Conservation (phyloP, 1,140 invertebrate genomes). For the Drosophila arawakana region DNA sequence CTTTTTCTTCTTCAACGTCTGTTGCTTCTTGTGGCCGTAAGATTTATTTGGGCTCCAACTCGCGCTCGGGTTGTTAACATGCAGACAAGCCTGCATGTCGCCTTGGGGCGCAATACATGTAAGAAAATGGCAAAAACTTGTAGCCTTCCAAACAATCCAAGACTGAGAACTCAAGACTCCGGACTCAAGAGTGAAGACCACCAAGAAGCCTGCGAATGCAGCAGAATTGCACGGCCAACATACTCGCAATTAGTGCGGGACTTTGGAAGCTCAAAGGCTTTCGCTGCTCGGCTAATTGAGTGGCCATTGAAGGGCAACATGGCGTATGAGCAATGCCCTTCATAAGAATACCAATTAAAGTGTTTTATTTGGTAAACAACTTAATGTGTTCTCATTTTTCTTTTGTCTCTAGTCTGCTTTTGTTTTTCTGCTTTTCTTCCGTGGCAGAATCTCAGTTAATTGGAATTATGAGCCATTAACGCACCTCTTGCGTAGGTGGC, state of each 20-base stretch:
- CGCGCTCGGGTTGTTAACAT: conserved; percentile 24
- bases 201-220: background rate
- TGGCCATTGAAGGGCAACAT: conserved; percentile 22
- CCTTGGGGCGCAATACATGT: conserved; percentile 61
- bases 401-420: conserved; percentile 1
- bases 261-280: conserved; percentile 38
- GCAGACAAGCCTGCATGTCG: conserved; percentile 26
- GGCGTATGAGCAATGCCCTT: conserved; percentile 43
- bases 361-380: conserved; percentile 52
- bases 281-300: conserved; percentile 60
- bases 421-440: background rate
- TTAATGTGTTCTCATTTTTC: conserved; percentile 23
- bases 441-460: conserved; percentile 31
- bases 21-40: conserved; percentile 17
- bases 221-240: conserved; percentile 54
- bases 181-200: background rate
- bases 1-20: conserved; percentile 19
- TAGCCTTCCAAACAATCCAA: conserved; percentile 52
- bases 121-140: conserved; percentile 75
- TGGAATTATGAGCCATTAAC: conserved; percentile 9
- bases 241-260: conserved; percentile 63
- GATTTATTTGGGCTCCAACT: conserved; percentile 39
- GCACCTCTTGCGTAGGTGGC: background rate
- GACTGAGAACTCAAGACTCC: too few species aligned
- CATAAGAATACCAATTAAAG: conserved; percentile 56